These are phyloP conservation scores for Zoroaster sp. DNA, from an alignment of 53 echinoderm and acorn worm species.

Conservation along the genomic window DNA sequence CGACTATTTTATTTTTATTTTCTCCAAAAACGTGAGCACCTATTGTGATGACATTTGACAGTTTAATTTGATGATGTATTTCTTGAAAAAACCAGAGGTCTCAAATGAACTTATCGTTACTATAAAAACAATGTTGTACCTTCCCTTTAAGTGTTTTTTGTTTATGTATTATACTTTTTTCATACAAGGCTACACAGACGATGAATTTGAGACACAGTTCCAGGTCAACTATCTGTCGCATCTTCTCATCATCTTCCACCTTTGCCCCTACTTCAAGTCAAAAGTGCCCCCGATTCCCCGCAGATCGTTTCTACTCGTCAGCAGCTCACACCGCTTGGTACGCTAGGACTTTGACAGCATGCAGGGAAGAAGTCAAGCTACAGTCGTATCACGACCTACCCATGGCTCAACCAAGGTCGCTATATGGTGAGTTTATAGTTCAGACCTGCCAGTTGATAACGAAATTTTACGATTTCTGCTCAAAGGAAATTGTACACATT, in stretches of 20 bases:
- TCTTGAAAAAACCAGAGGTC: too few relatives aligned
- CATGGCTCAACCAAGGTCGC: conserved; percentile 57
- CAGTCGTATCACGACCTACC: not conserved
- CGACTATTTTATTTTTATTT: too few relatives aligned
- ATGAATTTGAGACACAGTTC: conserved; percentile 75
- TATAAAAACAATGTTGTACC: too few relatives aligned
- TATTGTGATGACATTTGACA: too few relatives aligned
- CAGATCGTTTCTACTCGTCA: conserved; percentile 69
- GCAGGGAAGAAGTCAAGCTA: conserved; percentile 53
- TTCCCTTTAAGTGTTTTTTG: too few relatives aligned
- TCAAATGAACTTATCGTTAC: too few relatives aligned
- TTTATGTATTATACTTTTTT: too few relatives aligned
- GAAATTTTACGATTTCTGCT: not conserved
- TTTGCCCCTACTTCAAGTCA: conserved; percentile 73
- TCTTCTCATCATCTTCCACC: conserved; percentile 78
- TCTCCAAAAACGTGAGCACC: too few relatives aligned
- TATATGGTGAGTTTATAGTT: conserved; percentile 63
- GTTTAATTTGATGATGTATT: too few relatives aligned
- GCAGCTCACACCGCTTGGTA: not conserved
- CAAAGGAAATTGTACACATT: too few relatives aligned
- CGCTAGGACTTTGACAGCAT: conserved; percentile 58
- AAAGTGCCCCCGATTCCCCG: conserved; percentile 58
- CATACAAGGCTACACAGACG: conserved; percentile 63
- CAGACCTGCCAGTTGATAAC: not conserved
- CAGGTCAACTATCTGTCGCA: conserved; percentile 93